Conservation (phyloP, 1,140 invertebrate genomes). For the Nylanderia fulva region DNA sequence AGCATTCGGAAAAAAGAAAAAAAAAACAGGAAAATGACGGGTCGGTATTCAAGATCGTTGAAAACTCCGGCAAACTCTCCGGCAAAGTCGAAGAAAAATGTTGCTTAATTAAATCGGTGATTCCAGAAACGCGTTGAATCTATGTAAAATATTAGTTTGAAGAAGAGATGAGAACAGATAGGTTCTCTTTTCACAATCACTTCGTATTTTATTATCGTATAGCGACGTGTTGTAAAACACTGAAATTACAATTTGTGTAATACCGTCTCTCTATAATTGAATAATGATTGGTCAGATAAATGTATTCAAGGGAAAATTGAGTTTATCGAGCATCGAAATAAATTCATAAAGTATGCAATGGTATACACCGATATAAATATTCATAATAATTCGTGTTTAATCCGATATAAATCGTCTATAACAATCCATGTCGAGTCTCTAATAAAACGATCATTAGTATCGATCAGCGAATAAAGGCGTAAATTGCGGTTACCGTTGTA, state of each 20-base stretch:
- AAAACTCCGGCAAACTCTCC: slow-evolving; percentile 20
- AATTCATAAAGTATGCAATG: slow-evolving; percentile 36
- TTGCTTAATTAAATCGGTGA: slow-evolving; percentile 37
- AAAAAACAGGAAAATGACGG: neutral
- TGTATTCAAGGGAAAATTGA: slow-evolving; percentile 51
- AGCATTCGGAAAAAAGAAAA: slow-evolving; percentile 21
- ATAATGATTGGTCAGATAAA: slow-evolving; percentile 57
- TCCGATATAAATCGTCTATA: slow-evolving; percentile 16
- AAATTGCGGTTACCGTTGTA: neutral
- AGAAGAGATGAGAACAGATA: slow-evolving; percentile 10
- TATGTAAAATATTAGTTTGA: slow-evolving; percentile 3
- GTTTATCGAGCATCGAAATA: slow-evolving; percentile 55
- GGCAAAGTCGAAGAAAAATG: neutral
- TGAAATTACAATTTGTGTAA: slow-evolving; percentile 60
- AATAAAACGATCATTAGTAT: slow-evolving; percentile 42
- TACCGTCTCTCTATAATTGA: slow-evolving; percentile 48
- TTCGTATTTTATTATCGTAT: neutral
- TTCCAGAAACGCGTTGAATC: neutral
- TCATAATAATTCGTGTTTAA: slow-evolving; percentile 55
- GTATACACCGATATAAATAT: slow-evolving; percentile 48
- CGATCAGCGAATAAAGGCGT: slow-evolving; percentile 33
- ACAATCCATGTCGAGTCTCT: slow-evolving; percentile 19
- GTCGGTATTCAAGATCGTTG: slow-evolving; percentile 36
- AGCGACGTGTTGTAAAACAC: slow-evolving; percentile 27
- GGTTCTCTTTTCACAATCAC: neutral